Conservation (phyloP, 2,113 vertebrate genomes). For the Hydropotes inermis region DNA sequence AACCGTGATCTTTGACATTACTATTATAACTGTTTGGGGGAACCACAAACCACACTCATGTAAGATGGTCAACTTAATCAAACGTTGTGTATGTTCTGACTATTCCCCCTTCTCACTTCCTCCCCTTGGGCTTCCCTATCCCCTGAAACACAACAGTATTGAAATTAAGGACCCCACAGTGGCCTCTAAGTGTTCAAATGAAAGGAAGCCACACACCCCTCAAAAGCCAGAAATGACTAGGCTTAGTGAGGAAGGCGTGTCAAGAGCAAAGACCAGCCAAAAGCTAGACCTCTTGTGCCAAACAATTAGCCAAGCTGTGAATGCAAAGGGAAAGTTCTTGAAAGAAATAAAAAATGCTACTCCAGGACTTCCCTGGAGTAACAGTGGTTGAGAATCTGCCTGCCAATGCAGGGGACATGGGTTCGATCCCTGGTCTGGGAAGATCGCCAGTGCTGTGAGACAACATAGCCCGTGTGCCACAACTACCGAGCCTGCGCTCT, state of each 20-base stretch:
- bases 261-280: not conserved
- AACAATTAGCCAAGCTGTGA: not conserved
- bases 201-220: not conserved
- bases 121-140: not conserved
- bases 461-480: not conserved
- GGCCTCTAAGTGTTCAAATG: not conserved
- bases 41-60: not conserved
- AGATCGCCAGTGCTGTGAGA: accelerated
- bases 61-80: not conserved
- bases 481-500: not conserved
- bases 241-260: not conserved
- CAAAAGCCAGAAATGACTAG: not conserved
- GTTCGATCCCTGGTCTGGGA: not conserved
- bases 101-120: not conserved
- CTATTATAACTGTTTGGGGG: not conserved
- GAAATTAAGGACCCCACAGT: not conserved
- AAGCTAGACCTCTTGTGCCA: not conserved
- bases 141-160: not conserved
- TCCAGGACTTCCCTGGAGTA: not conserved
- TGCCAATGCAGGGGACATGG: not conserved
- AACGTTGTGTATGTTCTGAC: not conserved
- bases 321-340: not conserved
- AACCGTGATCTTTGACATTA: not conserved
- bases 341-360: not conserved
- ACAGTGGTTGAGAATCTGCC: not conserved